Base-by-base conservation (phyloP, 2,797 vertebrate species). In the Pseudomugil gertrudae region DNA sequence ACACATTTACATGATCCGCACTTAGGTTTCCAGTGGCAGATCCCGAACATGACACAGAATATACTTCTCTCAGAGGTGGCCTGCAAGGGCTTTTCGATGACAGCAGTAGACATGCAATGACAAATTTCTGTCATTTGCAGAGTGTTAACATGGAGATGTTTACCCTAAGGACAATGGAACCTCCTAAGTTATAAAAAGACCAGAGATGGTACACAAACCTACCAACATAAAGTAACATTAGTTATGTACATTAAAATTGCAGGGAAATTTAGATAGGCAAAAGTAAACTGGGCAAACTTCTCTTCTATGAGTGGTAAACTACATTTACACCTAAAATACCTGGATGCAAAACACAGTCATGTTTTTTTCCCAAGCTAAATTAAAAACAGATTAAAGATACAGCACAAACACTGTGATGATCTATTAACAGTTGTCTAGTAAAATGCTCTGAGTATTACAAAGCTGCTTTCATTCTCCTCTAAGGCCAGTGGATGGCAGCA, bases 1-100 rank as follows among this genome's bases (percentile, higher is more conserved):
- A 85, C 68, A 63, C 87, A 92, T 93, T 92, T 92, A 90, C 92
- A 92, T 95, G 92, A 94, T 94, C 93, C 92, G 68, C 76, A 88
- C 91, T 94, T 90, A 86, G 88, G 82, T 91, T 92, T 93, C 89
- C 82, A 84, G 86, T 85, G 74, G 81, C 81, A 81, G 79, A 79
- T 66, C 75, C 76, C 58, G 84, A 78, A 87, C 89, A 93, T 93
- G 92, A 81, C 79, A 82, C 60, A 74, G 91, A 94, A 94, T 93
- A 91, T 79, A 76, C 89, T 83, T 78, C 80, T 84, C 78, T 71
- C 43, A 66, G 83, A 90, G 87, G 79, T 85, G 84, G 81, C 73
- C 79, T 53, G 78, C 78, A 72, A 85, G 86, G 85, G 90, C 88
- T 90, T 80, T 84, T 24, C 45, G 66, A 80, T 8, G 21, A 53